Base-by-base conservation (phyloP, 2,888 invertebrate genomes). In the Drosophila pegasa region DNA sequence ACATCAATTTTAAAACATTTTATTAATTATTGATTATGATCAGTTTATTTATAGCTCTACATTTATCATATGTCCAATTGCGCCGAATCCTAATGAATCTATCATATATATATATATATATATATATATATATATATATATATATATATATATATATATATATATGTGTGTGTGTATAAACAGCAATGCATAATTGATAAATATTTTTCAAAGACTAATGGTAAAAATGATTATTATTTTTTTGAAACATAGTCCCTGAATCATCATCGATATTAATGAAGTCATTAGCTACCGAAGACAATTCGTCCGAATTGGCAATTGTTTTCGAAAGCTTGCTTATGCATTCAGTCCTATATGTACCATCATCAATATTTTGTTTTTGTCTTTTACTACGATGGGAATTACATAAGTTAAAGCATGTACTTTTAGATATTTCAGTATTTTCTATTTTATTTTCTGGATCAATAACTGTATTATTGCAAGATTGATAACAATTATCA, bases 181-280 rank as follows among this genome's bases (percentile, higher is more conserved):
- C 54, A 81, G 81, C 81, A 81, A 78, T 78, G 79, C 75, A 63
- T 75, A n/a, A n/a, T n/a, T n/a, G n/a, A 51, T 43, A 45, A 52
- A 4, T 10, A 4, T 3, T 37, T 20, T 12, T 7, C 12, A 3
- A 31, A 31, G 22, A 43, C 45, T 10, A 33, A 10, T 33, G 2
- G 40, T 69, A 60, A 55, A 62, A 56, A 56, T 57, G 45, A 41
- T 71, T 67, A 51, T 67, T 50, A 63, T 64, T 75, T 50, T 54
- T 72, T 58, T 84, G 75, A 50, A 78, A 80, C 43, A 80, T 78
- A 41, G 72, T 47, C n/a, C 54, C 50, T 25, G 78, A 62, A 45
- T 61, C 68, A 20, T 78, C 75, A 59, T 81, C 76, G n/a, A 79
- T 74, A 33, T 63, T 61, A 22, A 76, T 63, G 37, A 63, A 74